A percentile compares a stretch with the other conserved stretches of the same genome.
phyloP scores from a whole-genome alignment of 2,888 invertebrate species.

The Sialis lutaria region DNA sequence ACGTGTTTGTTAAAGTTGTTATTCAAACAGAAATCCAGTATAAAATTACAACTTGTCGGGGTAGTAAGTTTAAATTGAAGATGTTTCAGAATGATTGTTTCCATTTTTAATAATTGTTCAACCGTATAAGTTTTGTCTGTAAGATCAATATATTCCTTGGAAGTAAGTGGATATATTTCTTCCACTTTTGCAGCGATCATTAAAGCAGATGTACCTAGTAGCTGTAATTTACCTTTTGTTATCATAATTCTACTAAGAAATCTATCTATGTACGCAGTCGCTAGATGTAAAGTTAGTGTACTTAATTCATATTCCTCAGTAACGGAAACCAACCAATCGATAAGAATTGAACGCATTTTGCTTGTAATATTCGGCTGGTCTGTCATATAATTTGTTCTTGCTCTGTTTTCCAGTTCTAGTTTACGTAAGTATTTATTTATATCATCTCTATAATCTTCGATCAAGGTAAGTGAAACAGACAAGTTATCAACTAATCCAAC shows the following conservation, averaged over 20 bases:
- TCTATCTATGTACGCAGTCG: conserved; percentile 20
- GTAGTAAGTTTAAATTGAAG: conserved; percentile 20
- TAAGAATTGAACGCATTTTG: conserved; percentile 19
- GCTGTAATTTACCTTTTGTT: conserved; percentile 19
- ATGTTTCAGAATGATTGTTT: conserved; percentile 19
- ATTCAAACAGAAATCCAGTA: conserved; percentile 17
- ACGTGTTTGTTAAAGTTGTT: conserved; percentile 16
- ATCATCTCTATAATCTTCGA: too few relatives aligned
- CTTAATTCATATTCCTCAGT: conserved; percentile 20
- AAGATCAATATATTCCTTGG: conserved; percentile 20
- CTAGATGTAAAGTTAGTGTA: conserved; percentile 20
- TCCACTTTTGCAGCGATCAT: conserved; percentile 23
- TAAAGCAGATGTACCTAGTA: conserved; percentile 23
- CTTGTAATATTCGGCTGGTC: conserved; percentile 19
- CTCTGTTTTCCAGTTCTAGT: conserved; percentile 13
- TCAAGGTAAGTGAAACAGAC: too few relatives aligned
- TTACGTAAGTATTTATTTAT: too few relatives aligned
- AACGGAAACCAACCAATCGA: conserved; percentile 23
- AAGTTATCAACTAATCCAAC: too few relatives aligned
- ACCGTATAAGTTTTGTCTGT: conserved; percentile 19
- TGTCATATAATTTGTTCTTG: conserved; percentile 19
- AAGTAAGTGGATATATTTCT: conserved; percentile 21
- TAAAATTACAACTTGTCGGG: conserved; percentile 20
- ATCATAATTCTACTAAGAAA: conserved; percentile 12
- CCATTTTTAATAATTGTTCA: conserved; percentile 21